These are phyloP conservation scores for Halcyon leucocephala DNA, from an alignment of 2,797 vertebrate species.

Conservation along the genomic window DNA sequence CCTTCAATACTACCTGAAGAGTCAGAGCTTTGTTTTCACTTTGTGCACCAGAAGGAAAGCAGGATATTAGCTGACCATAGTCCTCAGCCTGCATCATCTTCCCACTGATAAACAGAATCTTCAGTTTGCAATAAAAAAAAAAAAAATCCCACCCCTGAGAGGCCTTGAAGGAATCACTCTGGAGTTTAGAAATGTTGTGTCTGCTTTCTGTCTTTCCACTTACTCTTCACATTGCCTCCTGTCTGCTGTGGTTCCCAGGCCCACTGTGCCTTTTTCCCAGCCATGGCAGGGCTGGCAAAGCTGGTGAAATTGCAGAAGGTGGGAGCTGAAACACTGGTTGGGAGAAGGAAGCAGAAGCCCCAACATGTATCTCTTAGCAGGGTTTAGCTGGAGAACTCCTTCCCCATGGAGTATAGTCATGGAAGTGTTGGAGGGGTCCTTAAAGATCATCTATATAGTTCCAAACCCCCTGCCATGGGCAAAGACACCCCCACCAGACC, in stretches of 20 bases:
- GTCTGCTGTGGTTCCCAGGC: neutral
- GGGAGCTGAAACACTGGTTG: neutral
- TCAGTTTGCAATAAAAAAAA: neutral
- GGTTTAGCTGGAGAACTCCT: neutral
- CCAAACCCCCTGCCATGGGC: neutral
- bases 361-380: fast-evolving
- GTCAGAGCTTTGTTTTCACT: neutral
- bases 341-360: neutral
- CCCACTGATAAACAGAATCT: neutral
- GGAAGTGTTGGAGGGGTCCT: neutral
- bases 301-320: too few species aligned
- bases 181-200: neutral
- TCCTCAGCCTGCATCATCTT: neutral
- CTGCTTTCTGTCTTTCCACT: neutral
- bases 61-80: neutral
- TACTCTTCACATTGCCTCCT: neutral
- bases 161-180: neutral
- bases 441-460: neutral
- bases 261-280: neutral
- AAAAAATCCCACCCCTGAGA: neutral
- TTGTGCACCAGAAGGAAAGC: neutral
- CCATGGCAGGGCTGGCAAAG: neutral
- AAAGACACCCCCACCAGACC: neutral
- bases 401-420: neutral
- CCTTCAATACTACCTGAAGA: neutral